Evolutionary conservation across 1,140 invertebrate species (phyloP), one percentile per base, ranked within the genome.

Genomic region (Neomicropteryx cornuta): DNA sequence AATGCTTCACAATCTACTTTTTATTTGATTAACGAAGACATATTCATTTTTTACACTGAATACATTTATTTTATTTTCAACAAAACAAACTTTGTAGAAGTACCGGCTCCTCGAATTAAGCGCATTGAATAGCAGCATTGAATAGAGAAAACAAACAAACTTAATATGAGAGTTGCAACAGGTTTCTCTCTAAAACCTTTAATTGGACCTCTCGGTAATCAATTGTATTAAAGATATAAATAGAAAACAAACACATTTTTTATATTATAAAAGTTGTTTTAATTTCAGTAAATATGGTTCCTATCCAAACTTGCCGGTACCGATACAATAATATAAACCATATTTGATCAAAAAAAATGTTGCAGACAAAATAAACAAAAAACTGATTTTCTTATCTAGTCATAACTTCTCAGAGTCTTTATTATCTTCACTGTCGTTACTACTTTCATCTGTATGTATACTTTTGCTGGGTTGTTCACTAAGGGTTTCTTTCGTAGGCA

Each of bases 101-200:
- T n/a, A n/a, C n/a, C n/a, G n/a, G n/a, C n/a, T n/a, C n/a, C n/a
- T n/a, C n/a, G n/a, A n/a, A n/a, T n/a, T n/a, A n/a, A n/a, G n/a
- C n/a, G n/a, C n/a, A n/a, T n/a, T n/a, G n/a, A n/a, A n/a, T n/a
- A n/a, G n/a, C n/a, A n/a, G n/a, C n/a, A n/a, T n/a, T n/a, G 46
- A 47, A 47, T 44, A 43, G 42, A 40, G 18, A 18, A 4, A 38
- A 42, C 8, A 24, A 14, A 38, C 36, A 39, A 38, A 43, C 27
- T 38, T 23, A 35, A 33, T 32, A 38, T 32, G 3, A 28, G 8
- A 17, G 8, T 10, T 18, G 22, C 21, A 38, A 43, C 30, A 38
- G 45, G 42, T 43, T 36, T 33, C 30, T 17, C 11, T 43, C 43
- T 46, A 17, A 43, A 35, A 20, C 18, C 21, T 22, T 10, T 11